These are phyloP conservation scores for roundworm (Caenorhabditis elegans) DNA, from an alignment of 1,140 invertebrate genomes.

Conservation along the genomic window DNA sequence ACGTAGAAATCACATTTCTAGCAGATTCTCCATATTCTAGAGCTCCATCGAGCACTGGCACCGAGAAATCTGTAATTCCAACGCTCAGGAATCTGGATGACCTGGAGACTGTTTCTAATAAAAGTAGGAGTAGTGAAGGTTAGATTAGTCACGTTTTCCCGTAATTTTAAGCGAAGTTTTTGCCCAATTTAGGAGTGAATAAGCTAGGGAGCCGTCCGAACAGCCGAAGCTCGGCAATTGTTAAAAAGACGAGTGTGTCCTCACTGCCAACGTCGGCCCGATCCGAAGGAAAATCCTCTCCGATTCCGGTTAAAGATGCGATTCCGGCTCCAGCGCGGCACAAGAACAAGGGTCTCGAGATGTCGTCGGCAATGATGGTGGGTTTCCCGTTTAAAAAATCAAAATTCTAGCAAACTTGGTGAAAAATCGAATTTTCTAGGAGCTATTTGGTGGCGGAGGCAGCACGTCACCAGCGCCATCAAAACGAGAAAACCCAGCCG, in stretches of 20 bases:
- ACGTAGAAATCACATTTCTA: constrained; percentile 16
- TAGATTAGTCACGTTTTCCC: neutral
- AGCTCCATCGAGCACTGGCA: neutral
- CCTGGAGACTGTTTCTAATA: constrained; percentile 3
- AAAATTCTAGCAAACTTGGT: neutral
- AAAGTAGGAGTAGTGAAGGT: constrained; percentile 29
- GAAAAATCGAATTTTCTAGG: constrained; percentile 21
- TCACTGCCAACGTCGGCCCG: constrained; percentile 35
- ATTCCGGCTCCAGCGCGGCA: constrained; percentile 26
- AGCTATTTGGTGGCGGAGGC: constrained; percentile 55
- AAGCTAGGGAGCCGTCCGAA: constrained; percentile 27
- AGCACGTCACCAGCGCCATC: constrained; percentile 14
- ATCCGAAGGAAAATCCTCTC: constrained; percentile 47
- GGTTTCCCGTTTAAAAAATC: neutral
- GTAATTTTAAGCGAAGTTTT: neutral
- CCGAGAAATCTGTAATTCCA: neutral
- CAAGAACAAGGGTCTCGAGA: constrained; percentile 50
- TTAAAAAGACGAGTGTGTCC: constrained; percentile 23
- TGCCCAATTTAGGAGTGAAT: neutral
- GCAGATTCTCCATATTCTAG: neutral
- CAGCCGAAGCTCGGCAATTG: constrained; percentile 12
- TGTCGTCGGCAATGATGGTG: constrained; percentile 54
- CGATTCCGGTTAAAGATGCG: constrained; percentile 37
- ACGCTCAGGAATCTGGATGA: neutral
- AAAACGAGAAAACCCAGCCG: neutral